phyloP scores from a whole-genome alignment of 2,888 invertebrate genomes.

The Seira sanloemensis region DNA sequence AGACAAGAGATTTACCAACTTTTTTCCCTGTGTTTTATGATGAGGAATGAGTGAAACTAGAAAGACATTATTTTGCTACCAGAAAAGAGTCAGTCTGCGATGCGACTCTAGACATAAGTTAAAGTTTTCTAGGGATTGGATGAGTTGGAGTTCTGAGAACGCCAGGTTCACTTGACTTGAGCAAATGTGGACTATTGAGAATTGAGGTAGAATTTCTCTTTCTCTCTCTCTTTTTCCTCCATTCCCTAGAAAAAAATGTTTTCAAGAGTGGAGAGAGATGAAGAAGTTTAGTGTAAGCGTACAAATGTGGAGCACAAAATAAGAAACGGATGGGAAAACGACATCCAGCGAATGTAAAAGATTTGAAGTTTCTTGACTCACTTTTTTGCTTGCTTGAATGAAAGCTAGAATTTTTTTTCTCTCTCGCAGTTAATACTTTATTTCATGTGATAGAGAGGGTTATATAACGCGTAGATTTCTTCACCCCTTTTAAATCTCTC shows the following conservation, averaged over 20 bases:
- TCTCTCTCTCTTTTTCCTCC: neutral
- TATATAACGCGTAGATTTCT: neutral
- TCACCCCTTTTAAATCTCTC: slow-evolving; percentile 31
- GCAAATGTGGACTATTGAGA: slow-evolving; percentile 26
- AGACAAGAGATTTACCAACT: slow-evolving; percentile 50
- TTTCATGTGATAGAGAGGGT: neutral
- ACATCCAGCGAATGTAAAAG: slow-evolving; percentile 47
- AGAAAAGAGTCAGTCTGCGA: neutral
- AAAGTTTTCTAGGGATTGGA: neutral
- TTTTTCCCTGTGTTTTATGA: slow-evolving; percentile 24
- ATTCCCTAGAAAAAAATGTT: neutral
- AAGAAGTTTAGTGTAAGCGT: slow-evolving; percentile 11
- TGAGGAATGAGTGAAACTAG: slow-evolving; percentile 27
- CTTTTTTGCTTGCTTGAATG: slow-evolving; percentile 14
- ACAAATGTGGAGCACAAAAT: slow-evolving; percentile 38
- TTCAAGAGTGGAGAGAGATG: neutral
- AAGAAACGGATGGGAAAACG: slow-evolving; percentile 42
- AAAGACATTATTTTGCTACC: slow-evolving; percentile 31
- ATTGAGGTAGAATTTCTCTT: slow-evolving; percentile 22
- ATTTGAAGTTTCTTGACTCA: slow-evolving; percentile 44
- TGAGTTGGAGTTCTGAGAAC: neutral
- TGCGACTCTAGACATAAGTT: neutral
- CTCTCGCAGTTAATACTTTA: slow-evolving; percentile 18
- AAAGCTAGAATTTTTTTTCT: slow-evolving; percentile 24
- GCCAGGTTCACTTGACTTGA: neutral